Base-by-base conservation (phyloP, 2,113 vertebrate genomes). In the Apteryx mantelli region DNA sequence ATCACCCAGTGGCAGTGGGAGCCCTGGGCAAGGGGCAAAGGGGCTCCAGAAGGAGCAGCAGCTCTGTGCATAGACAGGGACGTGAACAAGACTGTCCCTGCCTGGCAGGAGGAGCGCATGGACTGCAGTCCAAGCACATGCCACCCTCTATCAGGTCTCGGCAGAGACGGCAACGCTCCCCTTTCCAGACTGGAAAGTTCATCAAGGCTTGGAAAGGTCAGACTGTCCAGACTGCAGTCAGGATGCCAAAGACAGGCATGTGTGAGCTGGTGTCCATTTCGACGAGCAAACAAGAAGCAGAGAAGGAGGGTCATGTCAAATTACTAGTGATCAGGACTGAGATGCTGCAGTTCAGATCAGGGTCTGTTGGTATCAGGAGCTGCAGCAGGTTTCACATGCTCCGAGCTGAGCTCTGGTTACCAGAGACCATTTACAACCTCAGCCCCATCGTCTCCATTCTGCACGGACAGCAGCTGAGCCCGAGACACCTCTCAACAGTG, bases 381-480 rank as follows among this genome's bases (percentile, higher is more conserved):
- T 32, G 55, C 28, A 8, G 15, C 56, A 32, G 17, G 24, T 60
- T 70, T 76, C 69, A 10, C 1, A 15, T 0, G 2, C 38, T n/a
- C 48, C 36, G 18, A 44, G 79, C 56, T 46, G 76, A 26, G 15
- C 1, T 58, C 8, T 6, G 28, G 58, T 30, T 32, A 26, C 22
- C 70, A 32, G 63, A 64, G 48, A 56, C 28, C 48, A 9, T 4
- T 19, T 5, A 30, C 28, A 40, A 7, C 34, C 34, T n/a, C 70
- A 8, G 13, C 4, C 15, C 44, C 63, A 8, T 21, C 55, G 20
- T 3, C 61, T 34, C 19, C 0, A 0, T 50, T 34, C 69, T 25
- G 68, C 82, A 28, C 8, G 9, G 52, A 60, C 2, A 5, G 8
- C 3, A 28, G 12, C 20, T 3, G 18, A n/a, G 58, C 13, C 65